Percentiles rank a stretch among this genome's conserved stretches.
These are phyloP conservation scores for Cryptus armator DNA, from an alignment of 2,888 invertebrate species.

Conservation along the genomic window DNA sequence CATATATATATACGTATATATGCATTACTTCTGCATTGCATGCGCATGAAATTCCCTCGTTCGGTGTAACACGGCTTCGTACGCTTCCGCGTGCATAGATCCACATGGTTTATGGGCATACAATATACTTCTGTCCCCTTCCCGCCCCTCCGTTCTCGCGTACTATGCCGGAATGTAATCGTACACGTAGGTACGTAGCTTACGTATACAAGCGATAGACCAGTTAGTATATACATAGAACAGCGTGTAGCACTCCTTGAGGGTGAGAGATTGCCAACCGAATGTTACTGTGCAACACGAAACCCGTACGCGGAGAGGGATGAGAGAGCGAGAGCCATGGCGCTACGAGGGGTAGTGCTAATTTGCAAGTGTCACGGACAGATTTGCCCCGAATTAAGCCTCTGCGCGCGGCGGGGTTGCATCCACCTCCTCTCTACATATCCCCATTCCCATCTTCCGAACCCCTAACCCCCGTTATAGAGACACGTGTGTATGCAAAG, in stretches of 20 bases:
- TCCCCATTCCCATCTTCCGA: slow-evolving; percentile 22
- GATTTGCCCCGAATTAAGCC: slow-evolving; percentile 70
- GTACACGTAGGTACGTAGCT: slow-evolving; percentile 50
- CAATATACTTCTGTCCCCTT: slow-evolving; percentile 23
- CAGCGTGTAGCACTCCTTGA: slow-evolving; percentile 60
- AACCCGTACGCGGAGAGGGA: slow-evolving; percentile 19
- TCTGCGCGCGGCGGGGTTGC: slow-evolving; percentile 49
- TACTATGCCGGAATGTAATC: slow-evolving; percentile 56
- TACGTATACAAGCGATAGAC: slow-evolving; percentile 45
- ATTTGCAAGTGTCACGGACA: slow-evolving; percentile 73
- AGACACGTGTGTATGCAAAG: neutral
- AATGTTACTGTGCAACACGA: slow-evolving; percentile 57
- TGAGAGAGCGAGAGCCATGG: slow-evolving; percentile 27
- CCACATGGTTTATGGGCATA: slow-evolving; percentile 39
- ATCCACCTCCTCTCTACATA: slow-evolving; percentile 44
- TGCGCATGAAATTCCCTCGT: slow-evolving; percentile 54
- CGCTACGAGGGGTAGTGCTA: slow-evolving; percentile 65
- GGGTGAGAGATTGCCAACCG: slow-evolving; percentile 66
- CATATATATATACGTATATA: neutral
- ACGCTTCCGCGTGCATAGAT: slow-evolving; percentile 33
- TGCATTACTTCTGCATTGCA: slow-evolving; percentile 24
- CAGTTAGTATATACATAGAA: slow-evolving; percentile 35
- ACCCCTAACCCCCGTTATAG: neutral
- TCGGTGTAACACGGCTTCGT: slow-evolving; percentile 50
- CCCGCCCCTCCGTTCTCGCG: slow-evolving; percentile 2